Evolutionary conservation across 2,113 vertebrate species (phyloP).

Genomic region (Leptosomus discolor): DNA sequence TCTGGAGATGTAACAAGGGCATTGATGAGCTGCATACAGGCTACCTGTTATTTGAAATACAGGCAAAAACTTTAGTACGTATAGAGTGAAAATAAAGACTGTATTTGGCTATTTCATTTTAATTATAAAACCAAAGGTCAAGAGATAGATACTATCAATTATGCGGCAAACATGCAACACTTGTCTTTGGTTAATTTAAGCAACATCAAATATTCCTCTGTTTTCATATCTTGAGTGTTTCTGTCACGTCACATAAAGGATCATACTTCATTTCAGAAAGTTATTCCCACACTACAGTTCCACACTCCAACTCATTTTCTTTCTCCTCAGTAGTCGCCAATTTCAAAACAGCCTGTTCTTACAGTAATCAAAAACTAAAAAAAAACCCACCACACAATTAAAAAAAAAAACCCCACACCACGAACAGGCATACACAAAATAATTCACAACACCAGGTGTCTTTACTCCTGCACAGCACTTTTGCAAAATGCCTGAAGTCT

Average conservation of each 20-base stretch:
- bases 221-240: background rate
- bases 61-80: background rate
- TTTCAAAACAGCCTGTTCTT: background rate
- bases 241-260: background rate
- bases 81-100: background rate
- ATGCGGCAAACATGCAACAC: background rate
- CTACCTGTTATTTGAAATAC: conserved; percentile 76
- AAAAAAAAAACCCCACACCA: background rate
- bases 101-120: background rate
- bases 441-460: background rate
- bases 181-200: background rate
- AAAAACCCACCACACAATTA: background rate
- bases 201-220: background rate
- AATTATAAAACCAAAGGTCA: background rate
- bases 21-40: conserved; percentile 98
- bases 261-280: background rate
- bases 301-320: background rate
- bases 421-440: background rate
- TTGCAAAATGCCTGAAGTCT: background rate
- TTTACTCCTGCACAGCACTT: background rate
- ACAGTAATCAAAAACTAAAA: background rate
- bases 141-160: background rate
- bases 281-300: background rate
- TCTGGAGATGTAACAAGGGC: conserved; percentile 94
- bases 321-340: background rate